phyloP scores from a whole-genome alignment of 2,113 vertebrate genomes.

The Jacana jacana region DNA sequence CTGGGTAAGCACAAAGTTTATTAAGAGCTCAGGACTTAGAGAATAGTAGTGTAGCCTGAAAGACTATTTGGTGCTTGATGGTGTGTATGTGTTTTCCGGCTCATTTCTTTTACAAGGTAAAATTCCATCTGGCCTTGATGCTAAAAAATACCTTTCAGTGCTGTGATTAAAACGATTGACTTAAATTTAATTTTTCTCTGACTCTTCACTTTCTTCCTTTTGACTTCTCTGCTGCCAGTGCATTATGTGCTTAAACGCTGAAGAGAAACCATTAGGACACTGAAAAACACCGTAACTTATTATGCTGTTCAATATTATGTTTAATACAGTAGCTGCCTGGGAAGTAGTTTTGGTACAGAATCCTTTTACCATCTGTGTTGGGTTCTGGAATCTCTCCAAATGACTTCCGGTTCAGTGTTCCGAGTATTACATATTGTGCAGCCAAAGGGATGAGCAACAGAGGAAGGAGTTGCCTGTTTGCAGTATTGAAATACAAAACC shows the following conservation, averaged over 20 bases:
- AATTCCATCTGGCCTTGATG: background rate
- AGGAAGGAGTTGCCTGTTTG: background rate
- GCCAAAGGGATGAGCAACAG: background rate
- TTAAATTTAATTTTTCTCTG: background rate
- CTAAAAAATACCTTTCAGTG: background rate
- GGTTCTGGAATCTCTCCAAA: background rate
- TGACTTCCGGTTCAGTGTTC: background rate
- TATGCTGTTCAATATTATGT: background rate
- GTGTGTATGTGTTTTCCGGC: background rate
- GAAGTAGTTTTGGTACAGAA: background rate
- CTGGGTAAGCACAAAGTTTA: background rate
- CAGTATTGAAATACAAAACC: background rate
- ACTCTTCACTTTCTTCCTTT: background rate
- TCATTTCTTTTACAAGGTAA: background rate
- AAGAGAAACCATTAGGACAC: background rate
- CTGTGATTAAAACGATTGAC: background rate
- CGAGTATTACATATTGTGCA: background rate
- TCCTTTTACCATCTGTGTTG: background rate
- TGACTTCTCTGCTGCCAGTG: background rate
- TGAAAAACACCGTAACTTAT: background rate
- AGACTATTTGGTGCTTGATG: background rate
- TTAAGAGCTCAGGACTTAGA: background rate
- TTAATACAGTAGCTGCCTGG: background rate
- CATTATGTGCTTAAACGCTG: background rate
- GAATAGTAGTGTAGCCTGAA: background rate